Base-by-base conservation (phyloP, 2,113 vertebrate genomes). In the Proterorhinus semilunaris region DNA sequence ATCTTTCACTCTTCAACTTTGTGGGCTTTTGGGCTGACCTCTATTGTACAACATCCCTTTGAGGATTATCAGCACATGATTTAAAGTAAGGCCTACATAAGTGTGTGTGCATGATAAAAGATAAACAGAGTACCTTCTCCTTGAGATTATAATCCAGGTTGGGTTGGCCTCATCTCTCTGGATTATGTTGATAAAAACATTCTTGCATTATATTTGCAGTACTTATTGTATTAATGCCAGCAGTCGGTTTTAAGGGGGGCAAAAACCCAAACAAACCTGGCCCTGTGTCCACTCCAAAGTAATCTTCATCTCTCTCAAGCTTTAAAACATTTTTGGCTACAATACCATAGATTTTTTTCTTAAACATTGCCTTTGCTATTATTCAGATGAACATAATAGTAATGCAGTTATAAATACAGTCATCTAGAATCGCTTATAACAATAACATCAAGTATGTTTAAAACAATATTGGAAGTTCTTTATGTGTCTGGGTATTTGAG, bases 121-220 rank as follows among this genome's bases (percentile, higher is more conserved):
- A 89, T 87, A 86, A 87, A 83, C 83, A 79, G 74, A 78, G 76
- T 83, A 81, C 73, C 86, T 90, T 82, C 87, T 93, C 83, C 90
- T 93, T 92, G 80, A 91, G 91, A 93, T 93, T 93, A 93, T 81
- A 83, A 82, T 75, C 72, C 90, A 88, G 91, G 90, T 91, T 89
- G 74, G 76, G 81, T 79, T 54, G 55, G 76, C 78, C 74, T 91
- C 90, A 91, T 92, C 83, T 78, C 84, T 74, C 68, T 66, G 90
- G 91, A 92, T 93, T 92, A 92, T 58, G 90, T 89, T 90, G 87
- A 91, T 90, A 88, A 90, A 90, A 93, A 92, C 89, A 91, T 91
- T 91, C 88, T 90, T 92, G 87, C 90, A 89, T 92, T 91, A 91
- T 93, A 84, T 92, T 89, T 84, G 84, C 70, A 79, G 80, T 88